Base-by-base conservation (phyloP, 2,113 vertebrate species). In the Eptesicus fuscus region DNA sequence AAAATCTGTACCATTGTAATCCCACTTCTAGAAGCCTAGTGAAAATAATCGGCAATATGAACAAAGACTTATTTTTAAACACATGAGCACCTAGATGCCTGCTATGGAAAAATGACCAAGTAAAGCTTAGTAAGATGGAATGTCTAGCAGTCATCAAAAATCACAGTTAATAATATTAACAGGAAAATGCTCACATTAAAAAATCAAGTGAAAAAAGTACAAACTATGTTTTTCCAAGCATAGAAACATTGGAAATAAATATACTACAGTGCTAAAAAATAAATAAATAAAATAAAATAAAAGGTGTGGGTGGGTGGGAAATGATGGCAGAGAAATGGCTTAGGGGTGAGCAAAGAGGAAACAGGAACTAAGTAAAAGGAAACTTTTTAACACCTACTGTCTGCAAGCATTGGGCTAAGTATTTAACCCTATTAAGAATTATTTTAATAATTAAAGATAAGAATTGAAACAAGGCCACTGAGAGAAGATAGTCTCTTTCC, bases 301-400 rank as follows among this genome's bases (percentile, higher is more conserved):
- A 59, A 59, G 0, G 56, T 1, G 0, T 9, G n/a, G 23, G 9
- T 9, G 32, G 35, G 9, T 4, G 22, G 5, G 2, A 6, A 2
- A 8, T 18, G 40, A 76, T n/a, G 37, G 12, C 12, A 30, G 42
- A 92, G n/a, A 70, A 53, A 40, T 32, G 30, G 12, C 22, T 69
- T 67, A 18, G 4, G 77, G 61, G n/a, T 40, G 7, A 83, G 18
- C 74, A 40, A 22, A 17, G 25, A 83, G 23, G 2, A 56, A 42
- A 63, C 0, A 8, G 35, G 1, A 37, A 32, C 28, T 10, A 49
- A 86, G 30, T 49, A 28, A 37, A 67, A 56, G 35, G 4, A 91
- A 83, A 83, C 17, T 22, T 82, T 93, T 63, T 65, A 94, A 89
- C 61, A 77, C 61, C 13, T 53, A 37, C 23, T 83, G 0, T 23